Conservation (phyloP, 1,140 invertebrate genomes). For the Philaenus spumarius region DNA sequence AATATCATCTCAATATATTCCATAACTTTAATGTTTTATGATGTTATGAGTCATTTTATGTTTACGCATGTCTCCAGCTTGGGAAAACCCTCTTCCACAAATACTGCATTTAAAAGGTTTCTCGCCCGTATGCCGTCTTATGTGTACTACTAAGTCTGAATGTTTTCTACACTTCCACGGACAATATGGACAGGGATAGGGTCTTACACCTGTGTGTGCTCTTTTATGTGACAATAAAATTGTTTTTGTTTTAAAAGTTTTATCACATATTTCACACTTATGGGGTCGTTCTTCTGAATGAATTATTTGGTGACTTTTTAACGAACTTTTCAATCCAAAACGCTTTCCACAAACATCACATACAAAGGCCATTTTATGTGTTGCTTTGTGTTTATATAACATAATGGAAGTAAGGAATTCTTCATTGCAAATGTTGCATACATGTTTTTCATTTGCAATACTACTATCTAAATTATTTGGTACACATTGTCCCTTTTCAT, state of each 20-base stretch:
- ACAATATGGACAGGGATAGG: slow-evolving; percentile 45
- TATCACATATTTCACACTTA: slow-evolving; percentile 41
- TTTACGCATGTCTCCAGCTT: slow-evolving; percentile 28
- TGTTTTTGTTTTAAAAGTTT: slow-evolving; percentile 41
- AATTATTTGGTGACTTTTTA: slow-evolving; percentile 26
- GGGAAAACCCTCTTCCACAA: slow-evolving; percentile 28
- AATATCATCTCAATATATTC: no score
- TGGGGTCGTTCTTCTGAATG: slow-evolving; percentile 42
- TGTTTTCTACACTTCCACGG: slow-evolving; percentile 49
- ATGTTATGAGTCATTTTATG: slow-evolving; percentile 23
- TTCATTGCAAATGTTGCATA: slow-evolving; percentile 10
- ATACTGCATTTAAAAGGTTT: slow-evolving; percentile 50
- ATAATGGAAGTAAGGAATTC: slow-evolving; percentile 3
- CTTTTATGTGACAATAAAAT: slow-evolving; percentile 43
- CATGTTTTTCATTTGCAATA: slow-evolving; percentile 5
- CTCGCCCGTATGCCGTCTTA: slow-evolving; percentile 46
- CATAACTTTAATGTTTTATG: background rate
- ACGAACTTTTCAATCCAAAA: slow-evolving; percentile 25
- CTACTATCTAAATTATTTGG: slow-evolving; percentile 5
- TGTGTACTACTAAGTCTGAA: slow-evolving; percentile 45
- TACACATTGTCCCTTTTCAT: slow-evolving; percentile 1
- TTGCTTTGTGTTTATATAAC: slow-evolving; percentile 19
- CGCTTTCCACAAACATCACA: slow-evolving; percentile 22
- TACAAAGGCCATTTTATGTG: slow-evolving; percentile 18
- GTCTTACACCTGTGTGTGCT: slow-evolving; percentile 43